phyloP scores from a whole-genome alignment of 2,888 invertebrate genomes.

The Lymantria monacha region DNA sequence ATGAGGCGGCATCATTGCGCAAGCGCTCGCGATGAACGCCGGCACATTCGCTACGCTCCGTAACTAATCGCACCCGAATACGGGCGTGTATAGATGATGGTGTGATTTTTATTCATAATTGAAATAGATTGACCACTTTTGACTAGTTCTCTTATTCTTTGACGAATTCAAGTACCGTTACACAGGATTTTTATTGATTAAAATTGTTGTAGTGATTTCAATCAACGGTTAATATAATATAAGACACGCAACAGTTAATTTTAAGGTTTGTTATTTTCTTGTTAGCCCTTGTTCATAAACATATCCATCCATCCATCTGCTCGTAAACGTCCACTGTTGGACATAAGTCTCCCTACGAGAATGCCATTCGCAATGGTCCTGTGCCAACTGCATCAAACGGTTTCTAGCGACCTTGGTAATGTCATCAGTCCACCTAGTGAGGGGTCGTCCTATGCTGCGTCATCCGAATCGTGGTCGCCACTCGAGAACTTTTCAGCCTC shows the following conservation, averaged over 20 bases:
- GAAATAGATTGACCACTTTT: slow-evolving; percentile 29
- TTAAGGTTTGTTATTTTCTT: background rate
- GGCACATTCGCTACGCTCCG: slow-evolving; percentile 68
- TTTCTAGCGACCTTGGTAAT: too few relatives aligned
- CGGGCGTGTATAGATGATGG: slow-evolving; percentile 56
- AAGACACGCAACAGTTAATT: background rate
- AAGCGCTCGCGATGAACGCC: slow-evolving; percentile 60
- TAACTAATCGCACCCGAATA: slow-evolving; percentile 74
- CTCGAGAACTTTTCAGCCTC: too few relatives aligned
- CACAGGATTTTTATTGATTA: slow-evolving; percentile 7
- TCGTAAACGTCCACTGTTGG: too few relatives aligned
- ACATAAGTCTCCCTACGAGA: too few relatives aligned
- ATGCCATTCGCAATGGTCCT: too few relatives aligned
- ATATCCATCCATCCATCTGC: too few relatives aligned
- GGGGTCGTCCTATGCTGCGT: too few relatives aligned
- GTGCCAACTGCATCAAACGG: too few relatives aligned
- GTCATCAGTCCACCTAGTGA: too few relatives aligned
- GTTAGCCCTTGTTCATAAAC: too few relatives aligned
- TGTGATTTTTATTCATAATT: slow-evolving; percentile 49
- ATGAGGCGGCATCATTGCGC: slow-evolving; percentile 71
- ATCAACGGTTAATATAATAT: background rate
- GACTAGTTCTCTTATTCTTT: slow-evolving; percentile 15
- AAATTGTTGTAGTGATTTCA: slow-evolving; percentile 1
- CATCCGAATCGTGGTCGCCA: too few relatives aligned
- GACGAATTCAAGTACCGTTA: slow-evolving; percentile 6